Conservation (phyloP, 2,113 vertebrate genomes). For the Craseonycteris thonglongyai region DNA sequence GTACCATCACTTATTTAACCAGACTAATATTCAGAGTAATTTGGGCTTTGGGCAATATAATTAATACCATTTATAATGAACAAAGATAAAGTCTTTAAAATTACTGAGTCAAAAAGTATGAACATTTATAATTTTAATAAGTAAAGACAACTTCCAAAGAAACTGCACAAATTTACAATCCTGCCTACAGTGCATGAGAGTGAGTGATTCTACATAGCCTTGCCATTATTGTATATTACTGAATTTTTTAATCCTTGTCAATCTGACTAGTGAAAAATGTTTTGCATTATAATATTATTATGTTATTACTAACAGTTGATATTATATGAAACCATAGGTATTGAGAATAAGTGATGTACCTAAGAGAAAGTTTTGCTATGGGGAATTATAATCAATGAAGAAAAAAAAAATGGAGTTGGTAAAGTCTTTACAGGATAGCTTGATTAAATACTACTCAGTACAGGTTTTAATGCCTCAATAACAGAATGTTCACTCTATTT, state of each 20-base stretch:
- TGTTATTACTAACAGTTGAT: background rate
- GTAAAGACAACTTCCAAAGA: background rate
- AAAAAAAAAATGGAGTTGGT: background rate
- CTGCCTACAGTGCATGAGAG: background rate
- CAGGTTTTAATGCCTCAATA: background rate
- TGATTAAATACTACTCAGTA: background rate
- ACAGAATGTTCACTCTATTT: background rate
- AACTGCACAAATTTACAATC: background rate
- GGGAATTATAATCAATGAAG: background rate
- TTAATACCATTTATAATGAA: background rate
- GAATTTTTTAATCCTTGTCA: background rate
- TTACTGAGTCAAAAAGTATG: background rate
- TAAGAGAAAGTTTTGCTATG: slow-evolving; percentile 10
- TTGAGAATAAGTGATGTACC: background rate
- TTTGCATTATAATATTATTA: background rate
- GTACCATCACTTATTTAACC: background rate
- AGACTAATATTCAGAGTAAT: background rate
- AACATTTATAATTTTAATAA: slow-evolving; percentile 11
- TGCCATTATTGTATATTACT: background rate
- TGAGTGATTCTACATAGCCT: background rate
- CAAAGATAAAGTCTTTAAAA: background rate
- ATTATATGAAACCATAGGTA: background rate
- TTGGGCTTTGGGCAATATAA: background rate
- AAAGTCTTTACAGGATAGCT: background rate
- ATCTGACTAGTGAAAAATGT: background rate